Percentiles rank a stretch among this genome's conserved stretches.
Conservation (phyloP, 2,797 vertebrate species). For the Tauraco hartlaubi region DNA sequence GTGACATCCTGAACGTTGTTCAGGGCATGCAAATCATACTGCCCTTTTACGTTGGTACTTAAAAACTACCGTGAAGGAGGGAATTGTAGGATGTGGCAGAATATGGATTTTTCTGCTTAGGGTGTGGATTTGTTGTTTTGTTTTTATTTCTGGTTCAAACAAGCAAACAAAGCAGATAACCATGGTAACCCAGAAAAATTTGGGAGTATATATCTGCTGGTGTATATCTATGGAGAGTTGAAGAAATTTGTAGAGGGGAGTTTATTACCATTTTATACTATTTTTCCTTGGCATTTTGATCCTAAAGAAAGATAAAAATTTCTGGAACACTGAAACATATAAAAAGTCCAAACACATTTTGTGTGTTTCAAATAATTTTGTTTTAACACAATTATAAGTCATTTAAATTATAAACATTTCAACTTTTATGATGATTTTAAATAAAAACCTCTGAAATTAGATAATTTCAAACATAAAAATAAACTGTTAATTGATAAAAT, state of each 20-base stretch:
- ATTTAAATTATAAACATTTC: neutral
- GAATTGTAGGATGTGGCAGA: neutral
- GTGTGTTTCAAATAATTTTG: neutral
- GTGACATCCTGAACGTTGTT: neutral
- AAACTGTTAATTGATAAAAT: neutral
- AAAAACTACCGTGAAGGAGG: neutral
- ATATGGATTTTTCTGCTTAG: neutral
- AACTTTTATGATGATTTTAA: neutral
- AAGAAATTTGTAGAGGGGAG: rapidly evolving
- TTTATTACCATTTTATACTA: neutral
- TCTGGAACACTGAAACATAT: neutral
- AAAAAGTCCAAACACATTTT: neutral
- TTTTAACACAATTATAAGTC: neutral
- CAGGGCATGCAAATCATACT: neutral
- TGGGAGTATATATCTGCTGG: neutral
- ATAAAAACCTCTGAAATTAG: neutral
- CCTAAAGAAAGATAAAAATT: neutral
- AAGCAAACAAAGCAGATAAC: neutral
- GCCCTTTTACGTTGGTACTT: neutral
- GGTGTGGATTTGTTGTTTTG: too few relatives aligned
- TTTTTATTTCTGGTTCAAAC: neutral
- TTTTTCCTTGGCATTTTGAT: neutral
- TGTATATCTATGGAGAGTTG: neutral
- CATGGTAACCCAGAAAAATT: neutral
- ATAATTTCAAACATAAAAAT: neutral